A percentile compares a stretch with the other conserved stretches of the same genome.
Evolutionary conservation across 2,797 vertebrate genomes (phyloP).

Genomic region (Vespertilio murinus): DNA sequence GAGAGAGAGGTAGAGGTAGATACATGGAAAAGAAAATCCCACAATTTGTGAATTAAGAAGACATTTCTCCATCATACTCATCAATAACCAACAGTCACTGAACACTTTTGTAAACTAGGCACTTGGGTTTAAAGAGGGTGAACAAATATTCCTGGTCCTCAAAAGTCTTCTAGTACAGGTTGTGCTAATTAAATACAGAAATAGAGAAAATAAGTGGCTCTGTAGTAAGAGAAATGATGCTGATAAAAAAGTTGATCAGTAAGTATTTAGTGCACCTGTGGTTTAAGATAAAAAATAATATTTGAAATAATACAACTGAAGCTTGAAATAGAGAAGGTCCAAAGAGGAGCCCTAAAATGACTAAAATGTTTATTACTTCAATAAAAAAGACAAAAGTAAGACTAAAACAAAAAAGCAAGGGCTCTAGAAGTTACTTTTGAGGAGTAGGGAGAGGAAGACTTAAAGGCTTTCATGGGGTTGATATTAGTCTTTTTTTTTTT

Average conservation of each 20-base stretch:
- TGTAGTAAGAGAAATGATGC: background rate
- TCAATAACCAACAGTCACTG: background rate
- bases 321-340: background rate
- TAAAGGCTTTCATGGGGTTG: background rate
- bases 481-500: background rate
- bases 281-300: background rate
- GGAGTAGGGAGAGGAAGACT: background rate
- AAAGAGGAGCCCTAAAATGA: background rate
- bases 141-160: background rate
- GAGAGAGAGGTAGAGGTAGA: background rate
- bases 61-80: background rate
- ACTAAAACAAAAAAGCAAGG: background rate
- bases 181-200: background rate
- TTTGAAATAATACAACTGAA: conserved; percentile 42
- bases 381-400: background rate
- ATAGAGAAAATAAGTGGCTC: conserved; percentile 27
- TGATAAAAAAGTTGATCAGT: background rate
- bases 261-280: background rate
- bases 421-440: background rate
- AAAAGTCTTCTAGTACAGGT: background rate
- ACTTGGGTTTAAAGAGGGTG: conserved; percentile 19
- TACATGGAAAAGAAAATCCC: background rate
- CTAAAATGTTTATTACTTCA: background rate
- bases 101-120: background rate
- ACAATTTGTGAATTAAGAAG: conserved; percentile 22